phyloP scores from a whole-genome alignment of 2,888 invertebrate genomes.

The Conus canariensis region DNA sequence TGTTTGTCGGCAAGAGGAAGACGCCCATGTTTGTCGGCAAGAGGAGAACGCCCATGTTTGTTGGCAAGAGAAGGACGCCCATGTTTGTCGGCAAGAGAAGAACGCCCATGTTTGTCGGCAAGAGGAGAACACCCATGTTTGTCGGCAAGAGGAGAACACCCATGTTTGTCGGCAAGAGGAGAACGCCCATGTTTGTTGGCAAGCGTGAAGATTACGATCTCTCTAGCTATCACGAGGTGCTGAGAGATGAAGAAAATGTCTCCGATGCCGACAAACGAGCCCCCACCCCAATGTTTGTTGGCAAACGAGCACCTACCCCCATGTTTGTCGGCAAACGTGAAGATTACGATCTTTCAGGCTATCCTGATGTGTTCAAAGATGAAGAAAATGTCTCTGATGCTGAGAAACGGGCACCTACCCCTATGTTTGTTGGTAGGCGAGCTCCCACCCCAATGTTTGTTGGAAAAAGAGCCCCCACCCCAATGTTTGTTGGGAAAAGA shows the following conservation, averaged over 20 bases:
- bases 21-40: slow-evolving; percentile 53
- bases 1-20: slow-evolving; percentile 57
- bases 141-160: slow-evolving; percentile 55
- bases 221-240: too few species aligned
- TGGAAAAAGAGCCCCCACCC: slow-evolving; percentile 53
- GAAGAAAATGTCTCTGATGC: slow-evolving; percentile 18
- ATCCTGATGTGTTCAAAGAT: slow-evolving; percentile 51
- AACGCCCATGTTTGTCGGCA: slow-evolving; percentile 58
- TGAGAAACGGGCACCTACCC: slow-evolving; percentile 20
- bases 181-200: slow-evolving; percentile 52
- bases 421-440: slow-evolving; percentile 47
- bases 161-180: slow-evolving; percentile 44
- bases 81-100: slow-evolving; percentile 52
- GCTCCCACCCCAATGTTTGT: slow-evolving; percentile 51
- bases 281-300: slow-evolving; percentile 52
- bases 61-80: slow-evolving; percentile 54
- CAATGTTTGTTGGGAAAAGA: slow-evolving; percentile 39
- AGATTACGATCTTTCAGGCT: slow-evolving; percentile 19
- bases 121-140: slow-evolving; percentile 53
- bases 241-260: too few species aligned
- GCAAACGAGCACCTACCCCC: slow-evolving; percentile 43
- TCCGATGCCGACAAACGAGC: slow-evolving; percentile 42
- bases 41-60: slow-evolving; percentile 53
- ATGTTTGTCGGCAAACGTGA: slow-evolving; percentile 51
- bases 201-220: slow-evolving; percentile 41